Evolutionary conservation across 2,888 invertebrate genomes (phyloP).

Genomic region (Spicauda simplicius): DNA sequence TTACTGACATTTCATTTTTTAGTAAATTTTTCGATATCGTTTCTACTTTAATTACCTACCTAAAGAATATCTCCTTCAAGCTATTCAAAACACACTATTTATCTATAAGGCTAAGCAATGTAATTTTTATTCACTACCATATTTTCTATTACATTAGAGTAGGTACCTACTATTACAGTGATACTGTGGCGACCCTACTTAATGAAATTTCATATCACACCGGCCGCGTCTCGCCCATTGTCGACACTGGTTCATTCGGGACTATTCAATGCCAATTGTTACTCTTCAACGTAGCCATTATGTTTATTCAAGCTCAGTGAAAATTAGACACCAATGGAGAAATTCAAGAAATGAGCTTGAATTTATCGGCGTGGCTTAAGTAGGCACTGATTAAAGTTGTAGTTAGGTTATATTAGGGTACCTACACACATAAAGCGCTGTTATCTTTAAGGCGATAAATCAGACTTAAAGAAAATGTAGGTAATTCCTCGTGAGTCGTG

Average conservation of each 20-base stretch:
- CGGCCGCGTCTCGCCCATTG: slow-evolving; percentile 52
- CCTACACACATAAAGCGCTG: not conserved
- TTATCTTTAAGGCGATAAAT: not conserved
- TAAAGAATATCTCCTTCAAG: too few relatives aligned
- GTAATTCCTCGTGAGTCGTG: too few relatives aligned
- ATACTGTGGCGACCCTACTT: slow-evolving; percentile 65
- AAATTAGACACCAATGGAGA: slow-evolving; percentile 30
- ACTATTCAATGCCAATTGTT: slow-evolving; percentile 68
- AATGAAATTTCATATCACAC: slow-evolving; percentile 81
- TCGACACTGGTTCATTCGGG: slow-evolving; percentile 48
- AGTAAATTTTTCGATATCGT: too few relatives aligned
- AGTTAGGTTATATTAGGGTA: too few relatives aligned
- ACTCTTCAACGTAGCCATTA: slow-evolving; percentile 66
- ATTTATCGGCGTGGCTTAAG: not conserved
- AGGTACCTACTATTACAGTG: not conserved
- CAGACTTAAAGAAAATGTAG: too few relatives aligned
- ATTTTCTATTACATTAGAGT: too few relatives aligned
- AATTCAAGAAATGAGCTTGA: slow-evolving; percentile 1
- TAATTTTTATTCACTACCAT: too few relatives aligned
- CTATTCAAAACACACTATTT: too few relatives aligned
- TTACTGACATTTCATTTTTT: too few relatives aligned
- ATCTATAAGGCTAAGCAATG: too few relatives aligned
- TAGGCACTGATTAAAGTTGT: slow-evolving; percentile 1
- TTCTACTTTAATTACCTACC: too few relatives aligned
- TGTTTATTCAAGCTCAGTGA: slow-evolving; percentile 43